phyloP scores from a whole-genome alignment of 2,113 vertebrate species.

The Stercorarius parasiticus region DNA sequence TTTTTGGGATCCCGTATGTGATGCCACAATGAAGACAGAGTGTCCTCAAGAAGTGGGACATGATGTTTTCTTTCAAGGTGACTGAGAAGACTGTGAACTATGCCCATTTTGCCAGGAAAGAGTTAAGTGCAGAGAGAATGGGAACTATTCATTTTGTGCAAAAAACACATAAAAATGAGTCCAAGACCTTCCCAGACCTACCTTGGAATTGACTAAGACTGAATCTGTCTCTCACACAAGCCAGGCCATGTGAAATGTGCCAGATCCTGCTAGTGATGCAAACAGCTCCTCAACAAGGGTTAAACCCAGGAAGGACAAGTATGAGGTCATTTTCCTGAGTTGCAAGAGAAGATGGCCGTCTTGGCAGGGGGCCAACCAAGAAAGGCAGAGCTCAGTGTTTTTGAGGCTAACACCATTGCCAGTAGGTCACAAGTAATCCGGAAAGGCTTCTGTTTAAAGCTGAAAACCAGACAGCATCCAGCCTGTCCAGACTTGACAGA shows the following conservation, averaged over 20 bases:
- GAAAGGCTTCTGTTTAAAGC: background rate
- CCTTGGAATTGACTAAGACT: background rate
- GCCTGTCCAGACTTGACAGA: background rate
- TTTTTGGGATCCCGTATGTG: background rate
- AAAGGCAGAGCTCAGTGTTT: background rate
- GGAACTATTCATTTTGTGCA: background rate
- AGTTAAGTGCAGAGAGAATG: background rate
- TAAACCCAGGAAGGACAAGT: background rate
- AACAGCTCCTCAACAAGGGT: background rate
- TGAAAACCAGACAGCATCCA: background rate
- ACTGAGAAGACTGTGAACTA: background rate
- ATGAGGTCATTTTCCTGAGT: background rate
- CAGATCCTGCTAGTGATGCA: background rate
- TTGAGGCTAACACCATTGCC: background rate
- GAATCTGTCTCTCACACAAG: background rate
- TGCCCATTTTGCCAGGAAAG: background rate
- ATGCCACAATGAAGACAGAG: background rate
- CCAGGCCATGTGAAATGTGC: background rate
- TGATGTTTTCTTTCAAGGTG: background rate
- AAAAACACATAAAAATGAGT: background rate
- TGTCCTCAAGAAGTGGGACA: background rate
- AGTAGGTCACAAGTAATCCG: background rate
- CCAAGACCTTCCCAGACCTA: background rate
- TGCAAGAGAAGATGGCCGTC: background rate
- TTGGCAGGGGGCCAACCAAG: fast-evolving